A percentile compares a stretch with the other conserved stretches of the same genome.
These are phyloP conservation scores for Orientallactaga bullata DNA, from an alignment of 2,113 vertebrate genomes.

Conservation along the genomic window DNA sequence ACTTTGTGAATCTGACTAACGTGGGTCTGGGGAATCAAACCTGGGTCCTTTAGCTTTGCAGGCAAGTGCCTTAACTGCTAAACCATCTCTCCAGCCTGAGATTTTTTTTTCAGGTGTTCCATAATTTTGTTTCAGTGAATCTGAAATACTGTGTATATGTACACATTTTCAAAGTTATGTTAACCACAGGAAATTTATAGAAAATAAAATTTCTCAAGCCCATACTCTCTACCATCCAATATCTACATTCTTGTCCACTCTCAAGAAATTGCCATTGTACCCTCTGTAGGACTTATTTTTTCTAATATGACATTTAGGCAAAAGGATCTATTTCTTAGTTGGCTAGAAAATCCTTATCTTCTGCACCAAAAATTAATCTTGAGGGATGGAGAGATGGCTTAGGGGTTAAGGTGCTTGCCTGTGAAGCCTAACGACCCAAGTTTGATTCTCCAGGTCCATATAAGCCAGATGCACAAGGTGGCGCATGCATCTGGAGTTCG, in stretches of 20 bases:
- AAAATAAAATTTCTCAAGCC: constrained; percentile 51
- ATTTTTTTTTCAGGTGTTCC: constrained; percentile 13
- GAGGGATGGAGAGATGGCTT: neutral
- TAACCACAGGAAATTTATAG: constrained; percentile 42
- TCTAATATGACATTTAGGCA: neutral
- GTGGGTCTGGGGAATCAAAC: too few species aligned
- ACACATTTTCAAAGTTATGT: constrained; percentile 44
- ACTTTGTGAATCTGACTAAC: too few species aligned
- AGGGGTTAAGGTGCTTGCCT: too few species aligned
- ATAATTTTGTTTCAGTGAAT: constrained; percentile 56
- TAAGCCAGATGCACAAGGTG: too few species aligned
- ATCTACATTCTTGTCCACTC: constrained; percentile 11
- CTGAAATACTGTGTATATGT: neutral
- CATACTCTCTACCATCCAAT: constrained; percentile 37
- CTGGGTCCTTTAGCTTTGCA: too few species aligned
- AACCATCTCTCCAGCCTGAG: too few species aligned
- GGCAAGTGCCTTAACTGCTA: too few species aligned
- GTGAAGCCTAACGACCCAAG: too few species aligned
- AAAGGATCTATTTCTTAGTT: constrained; percentile 20
- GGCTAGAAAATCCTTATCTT: constrained; percentile 38
- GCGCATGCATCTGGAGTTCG: too few species aligned
- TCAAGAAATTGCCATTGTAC: neutral
- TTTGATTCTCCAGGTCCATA: too few species aligned
- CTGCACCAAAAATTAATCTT: constrained; percentile 56
- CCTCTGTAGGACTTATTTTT: neutral